Evolutionary conservation across 2,797 vertebrate genomes (phyloP), one percentile per base, ranked within the genome.

Genomic region (Spizella passerina): DNA sequence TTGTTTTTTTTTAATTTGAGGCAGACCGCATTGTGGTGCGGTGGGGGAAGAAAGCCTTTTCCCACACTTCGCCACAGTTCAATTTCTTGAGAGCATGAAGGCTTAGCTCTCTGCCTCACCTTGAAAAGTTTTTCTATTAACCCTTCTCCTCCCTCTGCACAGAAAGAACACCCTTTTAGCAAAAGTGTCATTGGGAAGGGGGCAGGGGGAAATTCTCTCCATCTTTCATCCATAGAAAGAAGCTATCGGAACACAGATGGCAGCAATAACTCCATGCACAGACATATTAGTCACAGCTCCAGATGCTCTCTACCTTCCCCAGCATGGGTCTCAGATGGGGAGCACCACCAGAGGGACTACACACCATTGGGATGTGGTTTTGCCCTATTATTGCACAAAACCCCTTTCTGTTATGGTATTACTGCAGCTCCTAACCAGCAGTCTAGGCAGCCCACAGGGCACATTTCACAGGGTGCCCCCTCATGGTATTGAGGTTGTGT

Each of bases 81-180:
- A 60, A 13, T 93, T 79, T 95, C 63, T 69, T 2, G 7, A 77
- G 41, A 83, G 44, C 56, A 72, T 16, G 86, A 90, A 95, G 60
- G 46, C 64, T 90, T 83, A 85, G 49, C 38, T 91, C 52, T 79
- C 34, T 5, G 2, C 72, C 68, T 80, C 59, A 85, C 64, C 73
- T 94, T 59, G 61, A 69, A 80, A 94, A 94, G 68, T 93, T 94
- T 80, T 78, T 49, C 68, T 73, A 26, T 92, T 93, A 97, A 94
- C 90, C 73, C 77, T 86, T 86, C 55, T 75, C 36, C 32, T 84
- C 23, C 47, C 34, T 57, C 15, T 39, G 16, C 1, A 2, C 10
- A 27, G 70, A 91, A 61, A 22, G 64, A 92, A 52, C 4, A 47
- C 8, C 4, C 18, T 43, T 94, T 55, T 38, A 81, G 73, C 39